These are phyloP conservation scores for Hippocampus kuda DNA, from an alignment of 2,797 vertebrate species.

Conservation along the genomic window DNA sequence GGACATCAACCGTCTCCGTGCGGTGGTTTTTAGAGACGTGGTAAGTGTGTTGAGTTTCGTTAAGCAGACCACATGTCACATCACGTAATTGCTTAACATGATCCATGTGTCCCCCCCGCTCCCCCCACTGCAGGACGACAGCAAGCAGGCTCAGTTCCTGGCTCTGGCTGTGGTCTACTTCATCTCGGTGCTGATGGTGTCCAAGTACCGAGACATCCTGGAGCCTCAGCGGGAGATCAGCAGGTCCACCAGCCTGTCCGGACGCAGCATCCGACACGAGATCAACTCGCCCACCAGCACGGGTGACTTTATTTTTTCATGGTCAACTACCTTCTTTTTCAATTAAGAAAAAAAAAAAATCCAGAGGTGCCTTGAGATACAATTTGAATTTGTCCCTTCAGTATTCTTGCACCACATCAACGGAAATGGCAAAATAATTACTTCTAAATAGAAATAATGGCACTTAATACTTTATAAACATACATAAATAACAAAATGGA, in stretches of 20 bases:
- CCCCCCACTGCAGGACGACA: slow-evolving; percentile 76
- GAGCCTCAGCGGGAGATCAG: slow-evolving; percentile 95
- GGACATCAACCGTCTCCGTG: slow-evolving; percentile 95
- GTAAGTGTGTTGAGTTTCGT: slow-evolving; percentile 58
- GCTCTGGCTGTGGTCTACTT: slow-evolving; percentile 98
- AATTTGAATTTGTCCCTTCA: not conserved
- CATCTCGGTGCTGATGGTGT: slow-evolving; percentile 98
- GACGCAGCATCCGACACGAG: slow-evolving; percentile 93
- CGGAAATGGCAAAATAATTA: no score
- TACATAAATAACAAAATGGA: no score
- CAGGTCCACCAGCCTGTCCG: slow-evolving; percentile 84
- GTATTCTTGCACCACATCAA: no score
- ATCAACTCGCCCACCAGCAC: slow-evolving; percentile 99
- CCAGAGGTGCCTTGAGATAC: not conserved
- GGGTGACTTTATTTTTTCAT: slow-evolving; percentile 62
- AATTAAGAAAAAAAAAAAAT: no score
- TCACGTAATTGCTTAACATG: not conserved
- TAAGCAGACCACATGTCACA: not conserved
- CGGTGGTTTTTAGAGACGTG: slow-evolving; percentile 98
- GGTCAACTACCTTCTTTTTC: not conserved
- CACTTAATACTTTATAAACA: no score
- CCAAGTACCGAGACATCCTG: slow-evolving; percentile 96
- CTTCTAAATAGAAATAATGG: no score
- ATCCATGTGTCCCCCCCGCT: not conserved
- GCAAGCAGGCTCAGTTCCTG: slow-evolving; percentile 97